Percentiles rank a stretch among this genome's conserved stretches.
phyloP scores from a whole-genome alignment of 2,797 vertebrate species.

The Pempheris klunzingeri region DNA sequence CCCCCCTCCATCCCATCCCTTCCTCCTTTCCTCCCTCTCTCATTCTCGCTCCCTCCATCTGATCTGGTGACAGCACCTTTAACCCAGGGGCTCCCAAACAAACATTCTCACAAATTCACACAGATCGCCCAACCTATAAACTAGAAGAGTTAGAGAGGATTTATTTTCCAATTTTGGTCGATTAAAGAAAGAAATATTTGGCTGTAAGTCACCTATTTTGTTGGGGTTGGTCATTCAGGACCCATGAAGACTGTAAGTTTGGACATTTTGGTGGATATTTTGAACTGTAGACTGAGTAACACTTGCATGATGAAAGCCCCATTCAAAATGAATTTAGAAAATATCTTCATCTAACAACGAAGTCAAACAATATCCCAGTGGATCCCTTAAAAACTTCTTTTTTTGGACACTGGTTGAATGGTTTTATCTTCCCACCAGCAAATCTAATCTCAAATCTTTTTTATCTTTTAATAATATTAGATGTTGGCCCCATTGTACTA shows the following conservation, averaged over 20 bases:
- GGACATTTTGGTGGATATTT: neutral
- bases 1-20: constrained; percentile 14
- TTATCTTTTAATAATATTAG: neutral
- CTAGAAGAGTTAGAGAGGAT: neutral
- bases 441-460: neutral
- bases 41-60: constrained; percentile 46
- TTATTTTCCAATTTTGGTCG: neutral
- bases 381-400: neutral
- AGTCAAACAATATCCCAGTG: neutral
- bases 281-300: neutral
- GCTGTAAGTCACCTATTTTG: neutral
- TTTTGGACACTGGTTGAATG: neutral
- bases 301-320: constrained; percentile 1
- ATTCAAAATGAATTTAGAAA: neutral
- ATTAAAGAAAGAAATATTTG: neutral
- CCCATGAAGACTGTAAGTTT: neutral
- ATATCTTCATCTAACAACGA: neutral
- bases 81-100: constrained; percentile 49
- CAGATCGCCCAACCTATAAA: neutral
- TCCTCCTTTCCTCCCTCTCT: constrained; percentile 24
- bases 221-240: neutral
- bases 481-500: neutral
- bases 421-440: neutral
- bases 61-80: constrained; percentile 55
- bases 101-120: constrained; percentile 19